A percentile compares a stretch with the other conserved stretches of the same genome.
These are phyloP conservation scores for Helobdella robusta DNA, from an alignment of 2,888 invertebrate genomes.

Conservation along the genomic window DNA sequence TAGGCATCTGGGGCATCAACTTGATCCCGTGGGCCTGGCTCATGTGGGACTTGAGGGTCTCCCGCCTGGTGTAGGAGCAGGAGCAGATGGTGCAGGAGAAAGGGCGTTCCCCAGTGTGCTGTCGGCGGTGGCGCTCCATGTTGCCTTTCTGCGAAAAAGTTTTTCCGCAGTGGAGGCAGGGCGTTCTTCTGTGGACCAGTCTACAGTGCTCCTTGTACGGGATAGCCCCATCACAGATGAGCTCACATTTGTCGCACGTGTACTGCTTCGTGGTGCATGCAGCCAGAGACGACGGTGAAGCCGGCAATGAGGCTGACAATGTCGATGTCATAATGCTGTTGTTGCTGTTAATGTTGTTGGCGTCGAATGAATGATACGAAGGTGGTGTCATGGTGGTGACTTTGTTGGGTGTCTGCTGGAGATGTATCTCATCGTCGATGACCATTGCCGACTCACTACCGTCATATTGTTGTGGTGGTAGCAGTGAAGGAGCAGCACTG, in stretches of 20 bases:
- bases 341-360: too few relatives aligned
- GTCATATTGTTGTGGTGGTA: too few relatives aligned
- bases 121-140: slow-evolving; percentile 28
- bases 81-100: slow-evolving; percentile 23
- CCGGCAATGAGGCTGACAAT: background rate
- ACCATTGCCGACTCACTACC: too few relatives aligned
- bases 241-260: slow-evolving; percentile 25
- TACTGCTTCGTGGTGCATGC: background rate
- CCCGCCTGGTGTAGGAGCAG: slow-evolving; percentile 25
- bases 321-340: background rate
- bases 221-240: background rate
- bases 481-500: too few relatives aligned
- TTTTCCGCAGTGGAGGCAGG: slow-evolving; percentile 27
- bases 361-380: too few relatives aligned
- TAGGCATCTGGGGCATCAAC: background rate
- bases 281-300: background rate
- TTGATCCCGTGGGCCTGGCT: slow-evolving; percentile 24
- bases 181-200: slow-evolving; percentile 25
- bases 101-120: slow-evolving; percentile 29
- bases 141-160: slow-evolving; percentile 29
- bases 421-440: too few relatives aligned
- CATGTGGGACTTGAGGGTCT: slow-evolving; percentile 28
- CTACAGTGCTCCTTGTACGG: slow-evolving; percentile 27
- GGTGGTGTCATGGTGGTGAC: too few relatives aligned
- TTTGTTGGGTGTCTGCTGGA: too few relatives aligned